Conservation (phyloP, 2,797 vertebrate species). For the Hafferia zeledoni region DNA sequence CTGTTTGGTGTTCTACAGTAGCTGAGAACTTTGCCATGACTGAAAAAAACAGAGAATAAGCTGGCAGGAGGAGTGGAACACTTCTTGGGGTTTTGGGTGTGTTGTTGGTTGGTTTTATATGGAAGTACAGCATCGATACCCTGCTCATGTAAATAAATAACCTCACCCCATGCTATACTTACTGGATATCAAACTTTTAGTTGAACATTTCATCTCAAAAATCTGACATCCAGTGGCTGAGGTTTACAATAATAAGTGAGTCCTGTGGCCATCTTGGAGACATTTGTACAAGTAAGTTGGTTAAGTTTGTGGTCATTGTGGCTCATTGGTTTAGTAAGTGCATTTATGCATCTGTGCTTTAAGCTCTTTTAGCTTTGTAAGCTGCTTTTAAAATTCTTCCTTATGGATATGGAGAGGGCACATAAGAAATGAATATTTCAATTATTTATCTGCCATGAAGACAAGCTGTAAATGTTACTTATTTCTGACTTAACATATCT, state of each 20-base stretch:
- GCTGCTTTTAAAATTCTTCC: not conserved
- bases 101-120: not conserved
- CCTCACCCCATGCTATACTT: not conserved
- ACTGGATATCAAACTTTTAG: not conserved
- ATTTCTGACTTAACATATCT: constrained; percentile 31
- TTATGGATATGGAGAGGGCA: not conserved
- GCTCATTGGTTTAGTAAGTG: not conserved
- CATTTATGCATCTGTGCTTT: not conserved
- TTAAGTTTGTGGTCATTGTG: not conserved
- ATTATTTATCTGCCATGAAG: constrained; percentile 22
- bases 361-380: not conserved
- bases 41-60: not conserved
- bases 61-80: accelerated
- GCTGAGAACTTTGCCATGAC: not conserved
- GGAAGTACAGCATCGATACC: not conserved
- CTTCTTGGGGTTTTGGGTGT: accelerated
- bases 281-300: not conserved
- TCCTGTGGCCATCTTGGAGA: not conserved
- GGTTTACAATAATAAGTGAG: not conserved
- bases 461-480: constrained; percentile 31
- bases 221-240: not conserved
- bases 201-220: not conserved
- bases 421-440: not conserved
- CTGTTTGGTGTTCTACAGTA: not conserved
- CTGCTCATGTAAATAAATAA: not conserved